phyloP scores from a whole-genome alignment of 2,888 invertebrate genomes.

The Pilophorus perplexus region DNA sequence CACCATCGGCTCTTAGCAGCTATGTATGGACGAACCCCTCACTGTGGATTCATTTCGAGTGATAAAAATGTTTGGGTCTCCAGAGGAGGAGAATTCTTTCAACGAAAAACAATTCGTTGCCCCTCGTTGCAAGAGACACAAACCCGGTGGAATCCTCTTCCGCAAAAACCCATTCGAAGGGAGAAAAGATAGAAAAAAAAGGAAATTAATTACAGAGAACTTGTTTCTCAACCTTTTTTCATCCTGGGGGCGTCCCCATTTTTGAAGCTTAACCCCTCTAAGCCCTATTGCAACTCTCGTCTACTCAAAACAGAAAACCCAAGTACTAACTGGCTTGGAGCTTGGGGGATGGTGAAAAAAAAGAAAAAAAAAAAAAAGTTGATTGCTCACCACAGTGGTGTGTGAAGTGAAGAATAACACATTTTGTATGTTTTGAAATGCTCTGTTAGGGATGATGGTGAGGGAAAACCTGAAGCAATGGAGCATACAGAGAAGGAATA shows the following conservation, averaged over 20 bases:
- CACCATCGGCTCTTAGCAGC: too few species aligned
- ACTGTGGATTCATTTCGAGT: too few species aligned
- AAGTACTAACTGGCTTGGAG: constrained; percentile 24
- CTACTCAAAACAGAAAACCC: constrained; percentile 29
- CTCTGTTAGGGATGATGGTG: too few species aligned
- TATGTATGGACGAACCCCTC: too few species aligned
- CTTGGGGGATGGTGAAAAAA: neutral
- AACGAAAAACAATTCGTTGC: too few species aligned
- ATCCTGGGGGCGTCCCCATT: neutral
- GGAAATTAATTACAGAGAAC: constrained; percentile 36
- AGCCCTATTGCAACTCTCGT: constrained; percentile 8
- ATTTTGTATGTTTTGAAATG: constrained; percentile 14
- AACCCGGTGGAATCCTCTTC: too few species aligned
- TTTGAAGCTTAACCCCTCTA: constrained; percentile 4
- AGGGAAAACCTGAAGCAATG: too few species aligned
- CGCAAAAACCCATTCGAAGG: constrained; percentile 5
- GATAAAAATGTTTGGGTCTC: too few species aligned
- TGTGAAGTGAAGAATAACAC: constrained; percentile 38
- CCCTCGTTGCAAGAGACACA: too few species aligned
- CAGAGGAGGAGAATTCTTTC: too few species aligned
- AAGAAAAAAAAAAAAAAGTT: constrained; percentile 23
- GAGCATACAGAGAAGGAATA: too few species aligned
- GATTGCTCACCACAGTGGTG: constrained; percentile 12
- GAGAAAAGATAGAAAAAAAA: constrained; percentile 14
- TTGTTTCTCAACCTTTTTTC: constrained; percentile 33